Evolutionary conservation across 2,888 invertebrate species (phyloP).

Genomic region (Adelognathus sp.): DNA sequence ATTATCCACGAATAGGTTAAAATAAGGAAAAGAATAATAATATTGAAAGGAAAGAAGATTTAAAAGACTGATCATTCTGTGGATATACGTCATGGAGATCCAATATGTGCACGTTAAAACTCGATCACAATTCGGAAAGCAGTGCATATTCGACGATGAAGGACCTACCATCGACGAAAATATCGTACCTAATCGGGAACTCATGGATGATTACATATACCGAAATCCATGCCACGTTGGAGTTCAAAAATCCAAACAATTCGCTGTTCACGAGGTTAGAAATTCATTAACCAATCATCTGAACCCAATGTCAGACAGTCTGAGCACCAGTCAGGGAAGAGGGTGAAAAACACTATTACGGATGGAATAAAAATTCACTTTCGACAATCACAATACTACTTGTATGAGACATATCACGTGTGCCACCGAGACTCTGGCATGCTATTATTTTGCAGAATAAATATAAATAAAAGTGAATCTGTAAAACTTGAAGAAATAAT

Average conservation of each 20-base stretch:
- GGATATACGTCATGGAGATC: conserved; percentile 79
- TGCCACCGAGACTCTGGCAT: no score
- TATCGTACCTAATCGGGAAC: conserved; percentile 81
- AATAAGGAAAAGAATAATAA: neutral
- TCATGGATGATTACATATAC: conserved; percentile 84
- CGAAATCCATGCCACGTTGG: conserved; percentile 85
- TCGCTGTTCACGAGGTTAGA: conserved; percentile 86
- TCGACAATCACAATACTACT: no score
- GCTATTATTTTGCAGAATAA: no score
- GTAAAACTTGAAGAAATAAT: no score
- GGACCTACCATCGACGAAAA: conserved; percentile 79
- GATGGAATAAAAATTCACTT: no score
- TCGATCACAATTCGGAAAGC: conserved; percentile 87
- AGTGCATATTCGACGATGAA: conserved; percentile 87
- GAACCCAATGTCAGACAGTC: no score
- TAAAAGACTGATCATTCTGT: neutral
- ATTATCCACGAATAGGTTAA: conserved; percentile 3
- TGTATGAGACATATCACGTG: no score
- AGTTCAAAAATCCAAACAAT: conserved; percentile 85
- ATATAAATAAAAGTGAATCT: no score
- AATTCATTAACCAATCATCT: conserved; percentile 63
- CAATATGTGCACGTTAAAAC: conserved; percentile 86
- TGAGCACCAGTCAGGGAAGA: no score
- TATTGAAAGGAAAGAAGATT: neutral
- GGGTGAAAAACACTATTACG: no score